Conservation (phyloP, 23 tunicate species). For the Styela clava region DNA sequence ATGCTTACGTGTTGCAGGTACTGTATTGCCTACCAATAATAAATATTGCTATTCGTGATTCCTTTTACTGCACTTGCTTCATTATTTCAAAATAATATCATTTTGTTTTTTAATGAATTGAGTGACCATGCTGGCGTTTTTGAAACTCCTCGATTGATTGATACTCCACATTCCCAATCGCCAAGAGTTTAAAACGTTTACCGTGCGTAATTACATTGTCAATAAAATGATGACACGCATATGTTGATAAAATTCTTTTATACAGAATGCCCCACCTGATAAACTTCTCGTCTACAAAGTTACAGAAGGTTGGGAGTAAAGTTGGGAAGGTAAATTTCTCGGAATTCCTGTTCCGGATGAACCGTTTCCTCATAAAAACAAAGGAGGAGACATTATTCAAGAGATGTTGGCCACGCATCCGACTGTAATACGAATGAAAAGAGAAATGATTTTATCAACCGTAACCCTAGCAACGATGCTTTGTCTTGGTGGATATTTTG, state of each 20-base stretch:
- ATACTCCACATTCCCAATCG: too few relatives aligned
- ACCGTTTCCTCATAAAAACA: constrained; percentile 38
- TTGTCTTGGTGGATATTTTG: neutral
- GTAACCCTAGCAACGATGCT: neutral
- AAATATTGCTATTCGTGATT: too few relatives aligned
- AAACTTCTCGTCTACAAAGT: constrained; percentile 23
- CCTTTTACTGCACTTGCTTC: too few relatives aligned
- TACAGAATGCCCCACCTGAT: constrained; percentile 34
- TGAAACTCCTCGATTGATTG: too few relatives aligned
- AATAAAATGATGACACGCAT: too few relatives aligned
- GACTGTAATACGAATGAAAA: neutral
- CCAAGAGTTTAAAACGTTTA: too few relatives aligned
- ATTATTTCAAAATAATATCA: too few relatives aligned
- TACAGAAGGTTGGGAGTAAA: constrained; percentile 45
- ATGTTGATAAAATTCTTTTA: neutral
- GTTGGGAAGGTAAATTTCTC: constrained; percentile 20
- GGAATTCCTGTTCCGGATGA: constrained; percentile 16
- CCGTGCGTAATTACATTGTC: too few relatives aligned
- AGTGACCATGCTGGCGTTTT: too few relatives aligned
- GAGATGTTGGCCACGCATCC: constrained; percentile 18
- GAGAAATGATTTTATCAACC: neutral
- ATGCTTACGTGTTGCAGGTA: constrained; percentile 50
- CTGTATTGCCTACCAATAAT: too few relatives aligned
- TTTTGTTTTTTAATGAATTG: too few relatives aligned
- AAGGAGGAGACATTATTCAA: constrained; percentile 34